A percentile compares a stretch with the other conserved stretches of the same genome.
Conservation (phyloP, 2,797 vertebrate genomes). For the Myripristis jacobus region DNA sequence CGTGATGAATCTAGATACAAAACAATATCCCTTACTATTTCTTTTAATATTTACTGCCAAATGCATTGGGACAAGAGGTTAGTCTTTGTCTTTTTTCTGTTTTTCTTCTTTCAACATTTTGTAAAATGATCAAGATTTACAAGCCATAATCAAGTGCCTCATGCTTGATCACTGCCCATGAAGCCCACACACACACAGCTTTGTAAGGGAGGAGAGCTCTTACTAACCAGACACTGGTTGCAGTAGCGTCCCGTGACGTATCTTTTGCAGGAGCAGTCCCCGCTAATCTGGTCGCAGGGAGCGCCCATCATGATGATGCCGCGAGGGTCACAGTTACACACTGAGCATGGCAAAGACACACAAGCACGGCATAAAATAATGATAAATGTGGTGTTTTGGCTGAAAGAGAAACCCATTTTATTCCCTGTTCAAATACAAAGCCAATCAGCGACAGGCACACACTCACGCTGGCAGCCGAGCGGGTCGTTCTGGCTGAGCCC, state of each 20-base stretch:
- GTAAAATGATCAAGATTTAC: neutral
- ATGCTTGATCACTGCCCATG: neutral
- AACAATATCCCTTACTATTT: too few relatives aligned
- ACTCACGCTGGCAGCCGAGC: slow-evolving; percentile 88
- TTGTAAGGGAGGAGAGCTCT: neutral
- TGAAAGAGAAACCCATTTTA: neutral
- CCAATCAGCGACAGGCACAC: neutral
- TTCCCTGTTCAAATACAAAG: neutral
- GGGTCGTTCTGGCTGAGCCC: slow-evolving; percentile 87
- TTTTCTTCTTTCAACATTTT: neutral
- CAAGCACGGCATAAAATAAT: slow-evolving; percentile 1
- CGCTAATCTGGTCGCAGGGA: slow-evolving; percentile 89
- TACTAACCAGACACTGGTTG: slow-evolving; percentile 89
- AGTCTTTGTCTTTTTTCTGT: neutral
- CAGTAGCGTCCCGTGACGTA: slow-evolving; percentile 89
- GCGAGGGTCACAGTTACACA: slow-evolving; percentile 87
- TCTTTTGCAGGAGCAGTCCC: slow-evolving; percentile 91
- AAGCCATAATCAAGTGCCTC: neutral
- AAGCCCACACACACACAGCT: neutral
- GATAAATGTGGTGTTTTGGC: neutral
- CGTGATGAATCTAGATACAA: too few relatives aligned
- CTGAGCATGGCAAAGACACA: slow-evolving; percentile 65
- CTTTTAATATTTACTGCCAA: neutral
- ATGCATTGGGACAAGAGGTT: neutral
- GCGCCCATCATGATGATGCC: slow-evolving; percentile 83